Evolutionary conservation across 2,888 invertebrate species (phyloP), one percentile per base, ranked within the genome.

Genomic region (Spisula subtruncata): DNA sequence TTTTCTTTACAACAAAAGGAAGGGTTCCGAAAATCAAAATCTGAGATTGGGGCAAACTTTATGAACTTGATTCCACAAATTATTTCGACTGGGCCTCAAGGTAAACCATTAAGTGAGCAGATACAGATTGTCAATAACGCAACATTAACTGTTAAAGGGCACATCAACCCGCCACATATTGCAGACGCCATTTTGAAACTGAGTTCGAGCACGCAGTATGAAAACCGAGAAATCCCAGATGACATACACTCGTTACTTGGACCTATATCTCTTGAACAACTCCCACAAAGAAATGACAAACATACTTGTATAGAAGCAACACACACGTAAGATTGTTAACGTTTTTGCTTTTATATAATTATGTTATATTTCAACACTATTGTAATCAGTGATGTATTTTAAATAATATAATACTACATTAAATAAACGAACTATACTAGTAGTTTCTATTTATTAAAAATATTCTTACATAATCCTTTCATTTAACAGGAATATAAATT

Each of bases 221-320:
- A 88, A 54, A 81, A 4, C 25, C 87, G 86, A 8, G 71, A 71
- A 0, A 81, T 91, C 20, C 92, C 92, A 0, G 91, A 92, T 71
- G 81, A 86, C 35, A 81, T 92, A 20, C 88, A 88, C 35, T 51
- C 41, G 25, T 82, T 89, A 0, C 87, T 89, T 86, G 92, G 92
- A 20, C 91, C 90, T 16, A 88, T 91, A 1, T 75, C 81, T 29
- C 71, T 91, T 14, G 92, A 92, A 60, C 25, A 83, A 48, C 82
- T 92, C 0, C 89, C 90, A 4, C 75, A 88, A 10, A 87, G 83
- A 5, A 66, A 41, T 18, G 85, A 90, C n/a, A 89, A 91, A 56
- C 56, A 54, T 8, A 66, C 60, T 12, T 92, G 90, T 75, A 54
- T 83, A n/a, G 88, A 88, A n/a, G 88, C 92, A 14, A 80, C 86